A percentile compares a stretch with the other conserved stretches of the same genome.
phyloP scores from a whole-genome alignment of 2,113 vertebrate species.

The Rhinoptilus africanus region DNA sequence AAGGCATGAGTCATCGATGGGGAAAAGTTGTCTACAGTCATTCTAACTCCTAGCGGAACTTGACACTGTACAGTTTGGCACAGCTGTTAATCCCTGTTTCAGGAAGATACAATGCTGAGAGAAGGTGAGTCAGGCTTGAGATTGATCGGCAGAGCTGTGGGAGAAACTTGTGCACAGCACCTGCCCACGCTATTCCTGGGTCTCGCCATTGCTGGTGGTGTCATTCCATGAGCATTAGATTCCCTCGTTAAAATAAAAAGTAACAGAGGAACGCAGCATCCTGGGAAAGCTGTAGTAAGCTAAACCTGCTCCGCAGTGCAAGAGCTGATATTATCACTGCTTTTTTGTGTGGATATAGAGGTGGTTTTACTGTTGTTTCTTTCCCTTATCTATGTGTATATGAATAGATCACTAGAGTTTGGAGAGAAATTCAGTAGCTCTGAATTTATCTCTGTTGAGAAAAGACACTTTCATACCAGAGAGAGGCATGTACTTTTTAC shows the following conservation, averaged over 20 bases:
- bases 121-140: conserved; percentile 33
- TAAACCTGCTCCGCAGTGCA: not conserved
- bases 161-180: conserved; percentile 3
- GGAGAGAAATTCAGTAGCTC: not conserved
- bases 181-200: conserved; percentile 37
- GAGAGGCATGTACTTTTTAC: not conserved
- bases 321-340: not conserved
- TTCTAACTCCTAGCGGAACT: not conserved
- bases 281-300: not conserved
- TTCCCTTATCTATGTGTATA: not conserved
- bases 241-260: not conserved
- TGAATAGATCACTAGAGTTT: not conserved
- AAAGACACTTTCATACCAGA: not conserved
- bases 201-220: not conserved
- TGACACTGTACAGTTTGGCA: not conserved
- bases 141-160: conserved; percentile 15
- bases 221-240: not conserved
- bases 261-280: not conserved
- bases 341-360: not conserved
- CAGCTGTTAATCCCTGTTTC: not conserved
- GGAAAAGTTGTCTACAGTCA: not conserved
- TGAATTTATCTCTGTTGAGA: not conserved
- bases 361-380: not conserved
- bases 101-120: not conserved
- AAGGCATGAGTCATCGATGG: not conserved